phyloP scores from a whole-genome alignment of 2,888 invertebrate genomes.

The Liopterus haemorrhoidalis region DNA sequence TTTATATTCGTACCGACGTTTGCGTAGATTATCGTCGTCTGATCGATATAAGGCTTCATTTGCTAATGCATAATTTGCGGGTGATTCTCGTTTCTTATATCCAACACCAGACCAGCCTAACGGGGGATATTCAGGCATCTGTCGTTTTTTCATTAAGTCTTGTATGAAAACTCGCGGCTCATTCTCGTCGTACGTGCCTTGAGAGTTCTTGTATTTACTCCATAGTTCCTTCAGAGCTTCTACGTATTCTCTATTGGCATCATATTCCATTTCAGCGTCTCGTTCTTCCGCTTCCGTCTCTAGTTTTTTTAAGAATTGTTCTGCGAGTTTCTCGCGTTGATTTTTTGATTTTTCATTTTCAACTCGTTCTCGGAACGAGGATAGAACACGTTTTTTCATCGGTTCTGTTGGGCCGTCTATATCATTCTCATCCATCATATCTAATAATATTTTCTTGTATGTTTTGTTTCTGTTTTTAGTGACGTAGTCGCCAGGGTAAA shows the following conservation, averaged over 20 bases:
- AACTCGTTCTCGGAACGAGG: slow-evolving; percentile 52
- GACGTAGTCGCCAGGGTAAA: slow-evolving; percentile 5
- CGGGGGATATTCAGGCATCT: slow-evolving; percentile 29
- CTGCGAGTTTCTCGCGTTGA: slow-evolving; percentile 40
- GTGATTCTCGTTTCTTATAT: slow-evolving; percentile 50
- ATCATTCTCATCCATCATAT: slow-evolving; percentile 36
- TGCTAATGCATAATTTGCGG: slow-evolving; percentile 27
- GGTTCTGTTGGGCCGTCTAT: slow-evolving; percentile 26
- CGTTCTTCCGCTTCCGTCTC: slow-evolving; percentile 38
- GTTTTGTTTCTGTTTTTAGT: not conserved
- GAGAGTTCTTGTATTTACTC: slow-evolving; percentile 52
- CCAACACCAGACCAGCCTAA: slow-evolving; percentile 49
- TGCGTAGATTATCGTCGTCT: not conserved
- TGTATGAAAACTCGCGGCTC: slow-evolving; percentile 46
- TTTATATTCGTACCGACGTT: not conserved
- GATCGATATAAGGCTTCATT: too few species aligned
- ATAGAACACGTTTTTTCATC: slow-evolving; percentile 46
- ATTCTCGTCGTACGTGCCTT: slow-evolving; percentile 40
- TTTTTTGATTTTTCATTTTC: slow-evolving; percentile 50
- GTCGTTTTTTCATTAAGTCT: slow-evolving; percentile 48
- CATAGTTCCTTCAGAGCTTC: slow-evolving; percentile 52
- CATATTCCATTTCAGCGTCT: slow-evolving; percentile 47
- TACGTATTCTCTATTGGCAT: slow-evolving; percentile 43
- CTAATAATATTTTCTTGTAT: slow-evolving; percentile 24
- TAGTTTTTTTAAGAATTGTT: slow-evolving; percentile 36